Conservation (phyloP, 2,797 vertebrate genomes). For the Harpagifer antarcticus region DNA sequence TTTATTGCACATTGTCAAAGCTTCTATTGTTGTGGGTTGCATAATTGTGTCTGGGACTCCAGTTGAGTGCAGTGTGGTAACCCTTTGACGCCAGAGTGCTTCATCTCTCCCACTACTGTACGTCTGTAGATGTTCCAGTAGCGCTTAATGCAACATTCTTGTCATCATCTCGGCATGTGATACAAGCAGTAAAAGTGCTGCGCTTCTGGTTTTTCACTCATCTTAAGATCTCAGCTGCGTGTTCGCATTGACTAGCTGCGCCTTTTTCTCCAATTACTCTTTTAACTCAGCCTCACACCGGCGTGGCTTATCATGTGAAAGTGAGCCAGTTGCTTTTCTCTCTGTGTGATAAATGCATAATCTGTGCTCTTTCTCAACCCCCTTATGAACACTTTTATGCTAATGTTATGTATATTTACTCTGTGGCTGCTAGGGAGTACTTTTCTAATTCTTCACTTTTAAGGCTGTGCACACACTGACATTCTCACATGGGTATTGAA, state of each 20-base stretch:
- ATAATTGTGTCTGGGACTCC: constrained; percentile 50
- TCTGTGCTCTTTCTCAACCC: constrained; percentile 44
- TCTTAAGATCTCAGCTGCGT: constrained; percentile 27
- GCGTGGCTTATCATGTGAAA: constrained; percentile 54
- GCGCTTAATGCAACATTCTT: constrained; percentile 1
- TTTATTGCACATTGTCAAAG: constrained; percentile 45
- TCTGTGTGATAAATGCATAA: constrained; percentile 59
- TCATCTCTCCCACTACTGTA: neutral
- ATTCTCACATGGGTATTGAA: constrained; percentile 28
- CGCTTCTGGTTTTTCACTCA: constrained; percentile 23
- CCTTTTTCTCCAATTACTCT: constrained; percentile 53
- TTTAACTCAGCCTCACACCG: constrained; percentile 42
- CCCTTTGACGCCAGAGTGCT: constrained; percentile 20
- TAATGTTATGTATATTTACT: constrained; percentile 70
- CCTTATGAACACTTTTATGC: constrained; percentile 53
- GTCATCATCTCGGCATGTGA: constrained; percentile 38
- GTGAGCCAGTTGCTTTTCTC: constrained; percentile 41
- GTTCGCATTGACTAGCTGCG: constrained; percentile 15
- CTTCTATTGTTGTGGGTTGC: constrained; percentile 45
- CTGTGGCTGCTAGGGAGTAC: constrained; percentile 39
- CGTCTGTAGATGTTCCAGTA: constrained; percentile 21
- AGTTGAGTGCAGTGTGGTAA: constrained; percentile 24
- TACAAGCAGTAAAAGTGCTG: constrained; percentile 29
- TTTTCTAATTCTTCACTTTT: constrained; percentile 48
- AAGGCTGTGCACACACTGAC: constrained; percentile 21